Conservation (phyloP, 2,113 vertebrate species). For the Girardinichthys multiradiatus region DNA sequence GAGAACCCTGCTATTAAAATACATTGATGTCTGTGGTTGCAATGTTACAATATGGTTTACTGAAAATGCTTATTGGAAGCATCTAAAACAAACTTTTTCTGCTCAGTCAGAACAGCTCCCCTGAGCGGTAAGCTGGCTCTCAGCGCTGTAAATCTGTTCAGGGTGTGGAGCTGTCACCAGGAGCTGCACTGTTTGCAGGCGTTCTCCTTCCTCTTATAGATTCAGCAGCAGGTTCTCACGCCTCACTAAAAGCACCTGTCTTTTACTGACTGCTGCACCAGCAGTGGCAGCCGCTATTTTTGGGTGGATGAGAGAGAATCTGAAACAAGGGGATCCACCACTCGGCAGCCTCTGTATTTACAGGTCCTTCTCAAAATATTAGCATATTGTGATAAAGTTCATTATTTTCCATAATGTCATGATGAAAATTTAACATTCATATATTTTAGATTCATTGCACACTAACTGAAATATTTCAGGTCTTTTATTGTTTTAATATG, state of each 20-base stretch:
- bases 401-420: no score
- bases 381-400: no score
- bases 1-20: no score
- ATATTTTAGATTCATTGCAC: no score
- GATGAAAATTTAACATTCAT: no score
- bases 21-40: no score
- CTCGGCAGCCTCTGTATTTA: slow-evolving; percentile 19
- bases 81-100: neutral
- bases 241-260: slow-evolving; percentile 70
- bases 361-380: no score
- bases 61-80: neutral
- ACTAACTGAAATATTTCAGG: no score
- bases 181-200: slow-evolving; percentile 28
- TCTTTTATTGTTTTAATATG: no score
- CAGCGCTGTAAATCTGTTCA: slow-evolving; percentile 50
- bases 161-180: slow-evolving; percentile 18
- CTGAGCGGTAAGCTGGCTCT: no score
- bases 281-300: slow-evolving; percentile 58
- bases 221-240: slow-evolving; percentile 29
- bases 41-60: no score
- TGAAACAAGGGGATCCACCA: slow-evolving; percentile 24
- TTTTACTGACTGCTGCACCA: slow-evolving; percentile 24
- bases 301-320: slow-evolving; percentile 47
- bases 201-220: slow-evolving; percentile 32
- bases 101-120: neutral